Evolutionary conservation across 2,113 vertebrate genomes (phyloP), one percentile per base, ranked within the genome.

Genomic region (Heloderma charlesbogerti): DNA sequence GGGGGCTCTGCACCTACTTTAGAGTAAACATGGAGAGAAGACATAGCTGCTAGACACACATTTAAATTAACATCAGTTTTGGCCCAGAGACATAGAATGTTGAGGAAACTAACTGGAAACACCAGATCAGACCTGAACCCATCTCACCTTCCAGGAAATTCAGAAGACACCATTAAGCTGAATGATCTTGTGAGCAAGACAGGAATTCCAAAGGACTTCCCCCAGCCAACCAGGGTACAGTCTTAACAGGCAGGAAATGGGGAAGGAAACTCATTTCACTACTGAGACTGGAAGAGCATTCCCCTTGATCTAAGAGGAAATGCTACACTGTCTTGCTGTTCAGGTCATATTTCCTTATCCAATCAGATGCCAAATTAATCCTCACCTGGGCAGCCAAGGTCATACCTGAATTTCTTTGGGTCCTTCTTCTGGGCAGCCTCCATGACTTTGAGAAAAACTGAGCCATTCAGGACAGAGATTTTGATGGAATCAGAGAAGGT

Each of bases 401-500:
- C 78, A 7, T 92, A 95, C 94, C 93, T 0, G 91, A 94, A 96
- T 15, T 22, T 1, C 8, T 69, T 16, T 5, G n/a, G 0, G 1
- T 96, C 80, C 16, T 54, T 16, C 18, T 84, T 13, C 88, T 82
- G 69, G 63, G 95, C 95, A 43, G 10, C 77, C 67, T 93, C 1
- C 94, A 96, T 94, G 37, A 95, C 94, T 16, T 84, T 16, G 3
- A 96, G 60, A 66, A 96, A 94, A 85, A 93, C 84, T 40, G 94
- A 92, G 0, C 92, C 94, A 3, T 22, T 10, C 25, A n/a, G 75
- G 71, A 95, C 94, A 0, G 69, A 86, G 37, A 96, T 37, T 0
- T 3, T 0, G 27, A 12, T 92, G 4, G 31, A 27, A 34, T 89
- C 25, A 0, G 27, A 54, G 69, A 92, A 88, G 4, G 77, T 92